These are phyloP conservation scores for Peromyscus melanophrys DNA, from an alignment of 2,797 vertebrate species.

Conservation along the genomic window DNA sequence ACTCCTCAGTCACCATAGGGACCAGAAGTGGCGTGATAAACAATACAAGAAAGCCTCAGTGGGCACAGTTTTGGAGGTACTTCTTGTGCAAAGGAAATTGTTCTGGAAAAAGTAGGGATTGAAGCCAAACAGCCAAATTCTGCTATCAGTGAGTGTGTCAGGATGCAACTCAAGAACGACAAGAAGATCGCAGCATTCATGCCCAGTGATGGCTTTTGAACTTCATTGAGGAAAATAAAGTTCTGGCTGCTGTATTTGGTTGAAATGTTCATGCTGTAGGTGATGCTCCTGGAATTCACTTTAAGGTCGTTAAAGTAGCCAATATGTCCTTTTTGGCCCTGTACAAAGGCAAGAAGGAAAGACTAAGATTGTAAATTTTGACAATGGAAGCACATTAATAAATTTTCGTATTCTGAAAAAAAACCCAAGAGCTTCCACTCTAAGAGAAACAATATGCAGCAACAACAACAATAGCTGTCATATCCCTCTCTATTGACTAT, in stretches of 20 bases:
- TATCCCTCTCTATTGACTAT: not conserved
- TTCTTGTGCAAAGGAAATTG: not conserved
- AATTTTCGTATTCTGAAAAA: not conserved
- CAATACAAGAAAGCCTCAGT: not conserved
- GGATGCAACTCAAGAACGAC: not conserved
- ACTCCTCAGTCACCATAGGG: not conserved
- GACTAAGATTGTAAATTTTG: slow-evolving; percentile 91
- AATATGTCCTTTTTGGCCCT: slow-evolving; percentile 95
- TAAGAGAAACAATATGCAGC: not conserved
- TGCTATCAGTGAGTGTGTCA: not conserved
- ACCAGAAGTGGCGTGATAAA: not conserved
- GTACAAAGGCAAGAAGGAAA: slow-evolving; percentile 88
- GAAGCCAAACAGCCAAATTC: not conserved
- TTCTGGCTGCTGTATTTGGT: slow-evolving; percentile 91
- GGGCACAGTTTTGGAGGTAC: not conserved
- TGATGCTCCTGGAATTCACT: slow-evolving; percentile 94
- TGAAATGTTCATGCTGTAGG: slow-evolving; percentile 94
- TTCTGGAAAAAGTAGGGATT: not conserved
- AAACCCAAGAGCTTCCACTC: not conserved
- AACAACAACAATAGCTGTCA: not conserved
- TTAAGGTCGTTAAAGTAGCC: slow-evolving; percentile 89
- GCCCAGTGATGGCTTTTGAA: not conserved
- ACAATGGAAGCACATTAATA: slow-evolving; percentile 84
- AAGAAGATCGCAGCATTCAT: not conserved
- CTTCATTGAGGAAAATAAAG: not conserved